Evolutionary conservation across 1,140 invertebrate species (phyloP), one percentile per base, ranked within the genome.

Genomic region (Drusus annulatus): DNA sequence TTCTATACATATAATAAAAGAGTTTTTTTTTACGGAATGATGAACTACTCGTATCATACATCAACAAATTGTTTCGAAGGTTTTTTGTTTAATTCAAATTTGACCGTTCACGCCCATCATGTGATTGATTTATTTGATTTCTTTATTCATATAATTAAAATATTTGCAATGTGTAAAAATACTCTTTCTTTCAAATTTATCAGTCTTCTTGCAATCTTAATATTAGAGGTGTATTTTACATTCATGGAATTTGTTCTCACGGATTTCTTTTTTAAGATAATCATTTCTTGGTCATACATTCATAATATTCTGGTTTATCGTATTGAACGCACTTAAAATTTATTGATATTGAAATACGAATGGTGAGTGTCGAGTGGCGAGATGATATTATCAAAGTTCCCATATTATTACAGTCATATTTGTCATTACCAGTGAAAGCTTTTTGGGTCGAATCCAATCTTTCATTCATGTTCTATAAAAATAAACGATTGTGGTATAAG

Each of bases 401-500:
- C 36, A 45, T 19, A 7, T 28, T 58, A 25, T 62, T 50, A 62
- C 75, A 51, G 50, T 76, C 52, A 56, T 28, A 69, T 69, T 79
- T 79, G 77, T 79, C 77, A 79, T 79, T 71, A 65, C 65, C 8
- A 79, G 77, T 79, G 77, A 79, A 79, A 79, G 51, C 63, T 79
- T 79, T 78, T 76, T 79, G 17, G 77, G 62, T 68, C 31, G 60
- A 54, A 19, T 68, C n/a, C 45, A 65, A 54, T 78, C 19, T 78
- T 68, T 68, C 76, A 78, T 68, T 45, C 76, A 68, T 78, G 76
- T 68, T 23, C 62, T 51, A 68, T 68, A 54, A 78, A 78, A 75
- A 75, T 74, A 75, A 75, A 75, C 54, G 52, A 75, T 19, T 75
- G 25, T 58, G 54, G 71, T 75, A 28, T 58, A 58, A 28, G 52